Percentiles rank a stretch among this genome's conserved stretches.
Conservation (phyloP, 2,888 invertebrate species). For the Epinotia brunnichana region DNA sequence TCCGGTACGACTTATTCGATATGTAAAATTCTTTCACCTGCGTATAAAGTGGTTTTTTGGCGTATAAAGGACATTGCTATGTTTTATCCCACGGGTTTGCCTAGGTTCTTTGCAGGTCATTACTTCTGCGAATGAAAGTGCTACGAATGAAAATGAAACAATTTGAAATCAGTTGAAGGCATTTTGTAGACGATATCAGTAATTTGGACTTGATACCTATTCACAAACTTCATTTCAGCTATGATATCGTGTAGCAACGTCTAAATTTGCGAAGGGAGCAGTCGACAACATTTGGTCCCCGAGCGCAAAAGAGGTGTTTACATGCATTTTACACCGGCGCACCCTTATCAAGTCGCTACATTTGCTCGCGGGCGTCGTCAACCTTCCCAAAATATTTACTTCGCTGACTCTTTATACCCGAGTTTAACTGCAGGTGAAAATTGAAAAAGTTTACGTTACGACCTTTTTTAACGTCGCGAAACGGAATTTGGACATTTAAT, state of each 20-base stretch:
- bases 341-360: constrained; percentile 75
- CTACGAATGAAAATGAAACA: no score
- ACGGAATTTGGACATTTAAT: constrained; percentile 70
- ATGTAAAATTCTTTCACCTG: no score
- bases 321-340: constrained; percentile 75
- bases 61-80: no score
- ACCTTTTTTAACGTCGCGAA: constrained; percentile 72
- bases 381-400: constrained; percentile 76
- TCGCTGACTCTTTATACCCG: constrained; percentile 70
- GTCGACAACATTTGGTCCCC: constrained; percentile 67
- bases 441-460: constrained; percentile 82
- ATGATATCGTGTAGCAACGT: constrained; percentile 47
- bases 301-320: constrained; percentile 74
- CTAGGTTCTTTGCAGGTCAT: no score
- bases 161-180: not conserved
- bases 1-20: no score
- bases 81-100: no score
- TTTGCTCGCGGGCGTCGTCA: constrained; percentile 74
- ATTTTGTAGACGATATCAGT: constrained; percentile 17
- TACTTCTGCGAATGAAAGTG: no score
- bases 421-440: constrained; percentile 80
- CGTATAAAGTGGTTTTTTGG: no score
- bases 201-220: constrained; percentile 30
- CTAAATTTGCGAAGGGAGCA: constrained; percentile 63
- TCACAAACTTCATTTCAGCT: constrained; percentile 31